Evolutionary conservation across 2,888 invertebrate genomes (phyloP), one percentile per base, ranked within the genome.

Genomic region (Drosophila affinis): DNA sequence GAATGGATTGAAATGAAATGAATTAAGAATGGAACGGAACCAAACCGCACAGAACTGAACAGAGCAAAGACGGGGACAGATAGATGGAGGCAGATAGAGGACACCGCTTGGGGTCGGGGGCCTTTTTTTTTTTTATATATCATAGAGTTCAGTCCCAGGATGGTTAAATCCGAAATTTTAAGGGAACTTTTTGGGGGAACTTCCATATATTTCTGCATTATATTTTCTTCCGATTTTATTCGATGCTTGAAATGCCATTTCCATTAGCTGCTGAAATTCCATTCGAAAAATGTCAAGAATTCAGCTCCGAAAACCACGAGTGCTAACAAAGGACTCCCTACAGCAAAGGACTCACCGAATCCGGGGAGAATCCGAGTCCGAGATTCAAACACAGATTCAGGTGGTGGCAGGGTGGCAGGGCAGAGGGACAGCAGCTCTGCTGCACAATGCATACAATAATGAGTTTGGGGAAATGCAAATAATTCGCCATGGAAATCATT

Each of bases 381-480:
- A 29, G 29, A 29, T 27, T 27, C 27, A 9, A 29, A 1, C 3
- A 29, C 29, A 29, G 29, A 56, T 47, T 45, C 63, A 72, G 72
- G 71, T 72, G 55, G 47, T 53, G 34, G 34, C 5, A 12, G 34
- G 3, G 12, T 5, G 34, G 57, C 46, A 46, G 14, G 45, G 72
- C 47, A 51, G 55, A 60, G 32, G 59, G 55, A 59, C 27, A 39
- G 69, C 49, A 65, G 65, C 67, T 81, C 69, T 75, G 81, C 59
- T 63, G 63, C 77, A 81, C 83, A 81, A 81, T 80, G 82, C 79
- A 81, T 75, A 79, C 75, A 39, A 76, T 84, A 83, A 83, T 83
- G 84, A 83, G 84, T 84, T 81, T 60, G 77, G 82, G 82, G 84
- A 81, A 79, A 83, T 83, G 82, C 81, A 79, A 79, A 81, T 79